Base-by-base conservation (phyloP, 2,888 invertebrate species). In the Acrobasis suavella region DNA sequence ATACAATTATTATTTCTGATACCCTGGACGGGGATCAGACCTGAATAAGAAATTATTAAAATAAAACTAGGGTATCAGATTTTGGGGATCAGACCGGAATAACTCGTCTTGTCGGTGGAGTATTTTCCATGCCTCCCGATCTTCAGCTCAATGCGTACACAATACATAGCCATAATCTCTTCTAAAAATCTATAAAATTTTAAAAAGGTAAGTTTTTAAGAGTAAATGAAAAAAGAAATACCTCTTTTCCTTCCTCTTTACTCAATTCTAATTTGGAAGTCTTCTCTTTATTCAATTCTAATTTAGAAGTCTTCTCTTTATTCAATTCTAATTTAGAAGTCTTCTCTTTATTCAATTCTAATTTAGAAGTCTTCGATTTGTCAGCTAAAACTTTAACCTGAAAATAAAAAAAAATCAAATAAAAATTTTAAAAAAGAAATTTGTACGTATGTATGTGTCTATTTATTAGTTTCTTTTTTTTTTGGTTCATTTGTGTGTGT, bases 171-270 rank as follows among this genome's bases (percentile, higher is more conserved):
- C 22, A 22, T 22, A 22, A 22, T 32, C 7, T 32, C 32, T 7
- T 5, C 32, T 32, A 8, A 6, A 32, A 32, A 7, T 8, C 32
- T 32, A 56, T 12, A 9, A 55, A 54, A 64, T 17, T 9, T 17
- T 10, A 42, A 12, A 12, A 42, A 42, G 16, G 22, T 12, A 12
- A n/a, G n/a, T n/a, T n/a, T 52, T 0, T 46, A 56, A 9, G n/a
- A 49, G 46, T 52, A 22, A 46, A 22, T 17, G 16, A 50, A 54
- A 22, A 17, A 37, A 52, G n/a, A 51, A 49, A 17, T 50, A 72
- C 75, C 69, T 72, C 73, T 62, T 73, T 73, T 0, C 65, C 72
- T 22, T 67, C 65, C 1, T 64, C 65, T 37, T 49, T 38, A 12
- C 22, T 65, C 62, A n/a, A 55, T 42, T 16, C 62, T 17, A 15